Conservation (phyloP, 2,113 vertebrate genomes). For the Uria lomvia region DNA sequence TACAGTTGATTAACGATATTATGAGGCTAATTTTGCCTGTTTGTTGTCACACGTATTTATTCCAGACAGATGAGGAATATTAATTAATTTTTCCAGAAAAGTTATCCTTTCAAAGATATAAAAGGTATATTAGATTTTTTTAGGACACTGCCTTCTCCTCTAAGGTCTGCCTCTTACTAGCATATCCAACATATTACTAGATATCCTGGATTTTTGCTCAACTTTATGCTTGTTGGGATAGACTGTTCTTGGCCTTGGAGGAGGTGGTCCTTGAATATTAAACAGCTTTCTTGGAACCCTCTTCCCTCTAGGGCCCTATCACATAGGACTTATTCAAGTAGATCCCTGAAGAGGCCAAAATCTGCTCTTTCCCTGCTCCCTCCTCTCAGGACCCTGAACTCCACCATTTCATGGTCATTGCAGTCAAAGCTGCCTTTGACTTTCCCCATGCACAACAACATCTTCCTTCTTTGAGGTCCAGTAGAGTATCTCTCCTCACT, state of each 20-base stretch:
- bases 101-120: background rate
- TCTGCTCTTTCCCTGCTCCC: background rate
- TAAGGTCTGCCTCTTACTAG: background rate
- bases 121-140: background rate
- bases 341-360: background rate
- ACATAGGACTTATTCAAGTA: background rate
- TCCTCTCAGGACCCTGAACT: background rate
- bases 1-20: background rate
- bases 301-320: background rate
- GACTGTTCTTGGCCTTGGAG: background rate
- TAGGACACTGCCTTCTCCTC: background rate
- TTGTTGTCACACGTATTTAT: background rate
- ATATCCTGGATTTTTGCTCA: background rate
- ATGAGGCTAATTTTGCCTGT: background rate
- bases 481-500: background rate
- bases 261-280: background rate
- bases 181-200: background rate
- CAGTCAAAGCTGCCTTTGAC: background rate
- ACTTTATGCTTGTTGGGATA: background rate
- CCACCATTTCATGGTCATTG: background rate
- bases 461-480: background rate
- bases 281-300: background rate
- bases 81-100: background rate
- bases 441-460: background rate
- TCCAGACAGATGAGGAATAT: background rate